These are phyloP conservation scores for Microvelia longipes DNA, from an alignment of 1,140 invertebrate genomes.

Conservation along the genomic window DNA sequence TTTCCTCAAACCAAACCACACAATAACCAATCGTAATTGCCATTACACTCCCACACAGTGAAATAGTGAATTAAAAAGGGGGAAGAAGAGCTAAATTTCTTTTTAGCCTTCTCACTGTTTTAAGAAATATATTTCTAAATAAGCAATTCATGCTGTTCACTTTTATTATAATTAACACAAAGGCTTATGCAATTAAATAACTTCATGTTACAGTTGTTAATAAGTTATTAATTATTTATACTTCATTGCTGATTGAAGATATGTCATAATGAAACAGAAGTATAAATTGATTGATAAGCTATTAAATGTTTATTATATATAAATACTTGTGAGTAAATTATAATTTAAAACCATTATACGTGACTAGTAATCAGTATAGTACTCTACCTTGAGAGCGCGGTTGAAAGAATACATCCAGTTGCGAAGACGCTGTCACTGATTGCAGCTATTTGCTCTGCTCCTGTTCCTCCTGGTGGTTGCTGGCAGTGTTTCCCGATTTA, in stretches of 20 bases:
- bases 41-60: background rate
- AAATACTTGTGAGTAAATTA: background rate
- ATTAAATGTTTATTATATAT: background rate
- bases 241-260: too few relatives aligned
- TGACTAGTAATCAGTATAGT: background rate
- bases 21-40: background rate
- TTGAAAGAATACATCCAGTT: background rate
- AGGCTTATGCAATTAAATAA: too few relatives aligned
- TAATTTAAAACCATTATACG: background rate
- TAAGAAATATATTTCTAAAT: background rate
- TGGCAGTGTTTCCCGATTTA: background rate
- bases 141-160: too few relatives aligned
- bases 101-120: background rate
- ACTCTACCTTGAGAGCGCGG: background rate
- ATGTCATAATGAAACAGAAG: background rate
- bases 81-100: background rate
- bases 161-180: too few relatives aligned
- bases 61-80: background rate
- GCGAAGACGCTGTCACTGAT: background rate
- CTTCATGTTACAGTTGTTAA: too few relatives aligned
- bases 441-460: background rate
- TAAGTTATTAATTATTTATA: too few relatives aligned
- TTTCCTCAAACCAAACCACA: too few relatives aligned
- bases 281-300: background rate
- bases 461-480: background rate